Percentiles rank a stretch among this genome's conserved stretches.
phyloP scores from a whole-genome alignment of 23 tunicate genomes.

The Halocynthia aurantium region DNA sequence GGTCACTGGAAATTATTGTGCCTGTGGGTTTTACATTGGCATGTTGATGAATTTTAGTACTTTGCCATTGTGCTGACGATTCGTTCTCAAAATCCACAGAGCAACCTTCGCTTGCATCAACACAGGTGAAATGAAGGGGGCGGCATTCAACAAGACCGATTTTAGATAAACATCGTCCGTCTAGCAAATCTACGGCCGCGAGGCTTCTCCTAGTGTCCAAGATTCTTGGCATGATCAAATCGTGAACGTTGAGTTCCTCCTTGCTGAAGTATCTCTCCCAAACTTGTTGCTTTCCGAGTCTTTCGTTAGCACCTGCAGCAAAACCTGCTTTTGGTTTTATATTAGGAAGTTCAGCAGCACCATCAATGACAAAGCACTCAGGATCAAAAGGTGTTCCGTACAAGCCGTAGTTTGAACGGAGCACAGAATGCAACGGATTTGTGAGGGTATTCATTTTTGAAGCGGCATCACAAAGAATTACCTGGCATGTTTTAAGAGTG shows the following conservation, averaged over 20 bases:
- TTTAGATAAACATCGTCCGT: slow-evolving; percentile 4
- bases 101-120: slow-evolving; percentile 14
- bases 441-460: background rate
- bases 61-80: too few relatives aligned
- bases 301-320: background rate
- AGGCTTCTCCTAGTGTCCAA: background rate
- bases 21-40: too few relatives aligned
- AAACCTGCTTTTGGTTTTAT: background rate
- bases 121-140: slow-evolving; percentile 17
- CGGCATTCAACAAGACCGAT: slow-evolving; percentile 11
- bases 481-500: too few relatives aligned
- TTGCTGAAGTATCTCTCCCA: slow-evolving; percentile 22
- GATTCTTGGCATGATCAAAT: background rate
- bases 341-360: background rate
- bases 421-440: slow-evolving; percentile 1
- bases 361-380: background rate
- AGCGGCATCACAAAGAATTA: background rate
- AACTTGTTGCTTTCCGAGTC: background rate
- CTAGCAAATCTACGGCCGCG: background rate
- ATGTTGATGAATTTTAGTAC: too few relatives aligned
- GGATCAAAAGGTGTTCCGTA: slow-evolving; percentile 15
- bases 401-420: slow-evolving; percentile 3
- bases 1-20: too few relatives aligned
- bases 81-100: slow-evolving; percentile 9
- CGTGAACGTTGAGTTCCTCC: slow-evolving; percentile 11